phyloP scores from a whole-genome alignment of 2,113 vertebrate genomes.

The Ramphastos sulfuratus region DNA sequence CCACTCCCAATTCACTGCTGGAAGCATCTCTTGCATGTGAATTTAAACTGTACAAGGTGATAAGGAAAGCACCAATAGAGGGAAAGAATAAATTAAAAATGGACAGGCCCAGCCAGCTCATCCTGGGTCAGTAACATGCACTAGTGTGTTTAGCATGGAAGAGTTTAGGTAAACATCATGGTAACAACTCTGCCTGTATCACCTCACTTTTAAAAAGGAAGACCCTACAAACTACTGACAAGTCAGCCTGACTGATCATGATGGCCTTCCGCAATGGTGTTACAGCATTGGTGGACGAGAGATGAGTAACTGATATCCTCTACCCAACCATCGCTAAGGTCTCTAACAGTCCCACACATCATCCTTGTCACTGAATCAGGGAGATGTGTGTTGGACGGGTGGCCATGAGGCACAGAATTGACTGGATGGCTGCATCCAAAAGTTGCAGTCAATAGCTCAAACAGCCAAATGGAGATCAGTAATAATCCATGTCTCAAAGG shows the following conservation, averaged over 20 bases:
- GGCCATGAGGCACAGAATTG: background rate
- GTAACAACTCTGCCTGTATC: background rate
- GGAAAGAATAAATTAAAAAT: background rate
- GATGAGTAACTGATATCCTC: background rate
- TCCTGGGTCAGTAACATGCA: background rate
- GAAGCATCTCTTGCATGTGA: background rate
- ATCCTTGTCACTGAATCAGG: background rate
- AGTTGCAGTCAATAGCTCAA: background rate
- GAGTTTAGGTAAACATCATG: background rate
- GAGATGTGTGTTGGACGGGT: background rate
- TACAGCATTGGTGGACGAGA: background rate
- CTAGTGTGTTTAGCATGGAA: background rate
- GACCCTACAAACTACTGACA: background rate
- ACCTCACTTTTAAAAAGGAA: background rate
- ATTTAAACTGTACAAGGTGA: background rate
- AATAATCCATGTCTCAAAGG: background rate
- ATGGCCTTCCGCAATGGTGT: background rate
- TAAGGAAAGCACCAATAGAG: background rate
- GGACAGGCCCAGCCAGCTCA: background rate
- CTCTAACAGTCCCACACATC: background rate
- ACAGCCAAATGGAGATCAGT: background rate
- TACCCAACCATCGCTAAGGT: background rate
- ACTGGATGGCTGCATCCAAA: background rate
- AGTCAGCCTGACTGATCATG: background rate
- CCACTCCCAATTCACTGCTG: constrained; percentile 36